Evolutionary conservation across 2,113 vertebrate species (phyloP).

Genomic region (Podarcis raffonei): DNA sequence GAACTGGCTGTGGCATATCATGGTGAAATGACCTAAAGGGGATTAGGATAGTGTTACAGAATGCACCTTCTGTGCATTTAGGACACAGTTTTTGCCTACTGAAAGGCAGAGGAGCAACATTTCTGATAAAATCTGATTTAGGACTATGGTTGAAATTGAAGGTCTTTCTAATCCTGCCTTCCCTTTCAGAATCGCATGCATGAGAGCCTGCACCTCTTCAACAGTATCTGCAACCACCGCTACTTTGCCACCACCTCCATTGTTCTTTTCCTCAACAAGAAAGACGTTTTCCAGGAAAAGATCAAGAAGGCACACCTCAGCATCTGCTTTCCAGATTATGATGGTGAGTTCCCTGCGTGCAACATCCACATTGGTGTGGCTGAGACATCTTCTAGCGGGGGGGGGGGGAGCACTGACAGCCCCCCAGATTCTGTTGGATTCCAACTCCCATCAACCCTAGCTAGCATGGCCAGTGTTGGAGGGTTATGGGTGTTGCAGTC

Average conservation of each 20-base stretch:
- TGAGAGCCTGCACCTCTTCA: slow-evolving; percentile 98
- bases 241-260: slow-evolving; percentile 96
- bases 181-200: slow-evolving; percentile 94
- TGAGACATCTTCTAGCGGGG: not conserved
- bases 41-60: not conserved
- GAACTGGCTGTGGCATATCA: not conserved
- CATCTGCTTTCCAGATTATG: slow-evolving; percentile 98
- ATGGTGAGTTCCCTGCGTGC: slow-evolving; percentile 78
- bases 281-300: slow-evolving; percentile 95
- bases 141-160: not conserved
- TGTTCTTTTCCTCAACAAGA: slow-evolving; percentile 99
- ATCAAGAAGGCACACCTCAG: slow-evolving; percentile 97
- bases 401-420: no score
- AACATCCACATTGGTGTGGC: not conserved
- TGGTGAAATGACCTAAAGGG: not conserved
- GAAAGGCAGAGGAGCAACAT: not conserved
- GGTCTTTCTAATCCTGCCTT: not conserved
- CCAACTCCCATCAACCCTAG: not conserved
- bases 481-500: not conserved
- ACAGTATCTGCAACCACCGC: slow-evolving; percentile 98
- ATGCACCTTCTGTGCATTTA: no score
- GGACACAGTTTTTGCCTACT: not conserved
- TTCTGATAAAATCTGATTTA: no score
- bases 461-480: not conserved
- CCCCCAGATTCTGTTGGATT: no score